Base-by-base conservation (phyloP, 2,797 vertebrate species). In the Danio albolineatus region DNA sequence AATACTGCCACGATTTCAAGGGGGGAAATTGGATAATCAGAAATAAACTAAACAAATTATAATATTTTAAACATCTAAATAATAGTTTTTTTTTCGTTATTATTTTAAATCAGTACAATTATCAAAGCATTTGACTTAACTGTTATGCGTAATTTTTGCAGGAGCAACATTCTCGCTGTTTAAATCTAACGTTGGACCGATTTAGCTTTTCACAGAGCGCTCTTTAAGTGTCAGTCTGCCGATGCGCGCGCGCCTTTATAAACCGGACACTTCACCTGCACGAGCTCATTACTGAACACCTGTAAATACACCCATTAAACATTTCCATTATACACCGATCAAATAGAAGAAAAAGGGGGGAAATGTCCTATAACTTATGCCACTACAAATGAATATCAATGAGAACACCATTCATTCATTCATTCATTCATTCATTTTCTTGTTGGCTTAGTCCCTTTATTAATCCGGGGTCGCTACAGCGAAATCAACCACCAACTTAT, bases 251-350 rank as follows among this genome's bases (percentile, higher is more conserved):
- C 67, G 67, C 67, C 49, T 8, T 2, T 60, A 4, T 0, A 28
- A 28, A 14, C 28, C 66, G 66, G 66, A 38, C 66, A 39, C 28
- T n/a, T 67, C 48, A 53, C 66, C 48, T 70, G 49, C 49, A 1
- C 21, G 46, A 38, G 65, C 60, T 62, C 60, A 8, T 5, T 41
- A 38, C 5, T 10, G 59, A 61, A 38, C 16, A 13, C 36, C 28
- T 5, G 8, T 28, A 4, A 7, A 28, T 28, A 16, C 49, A 17
- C 4, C 16, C 21, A 60, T 16, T 16, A 60, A n/a, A 60, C 57
- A 60, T 36, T n/a, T 39, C 2, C 16, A 13, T 61, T 39, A 16
- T 5, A 60, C 7, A 70, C 16, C 1, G 28, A 17, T 51, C 2
- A 17, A 2, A 39, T 12, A 39, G 7, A 38, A n/a, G 0, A 9